Conservation (phyloP, 64 coral and sea anemone species). For the Trachythela sp. region DNA sequence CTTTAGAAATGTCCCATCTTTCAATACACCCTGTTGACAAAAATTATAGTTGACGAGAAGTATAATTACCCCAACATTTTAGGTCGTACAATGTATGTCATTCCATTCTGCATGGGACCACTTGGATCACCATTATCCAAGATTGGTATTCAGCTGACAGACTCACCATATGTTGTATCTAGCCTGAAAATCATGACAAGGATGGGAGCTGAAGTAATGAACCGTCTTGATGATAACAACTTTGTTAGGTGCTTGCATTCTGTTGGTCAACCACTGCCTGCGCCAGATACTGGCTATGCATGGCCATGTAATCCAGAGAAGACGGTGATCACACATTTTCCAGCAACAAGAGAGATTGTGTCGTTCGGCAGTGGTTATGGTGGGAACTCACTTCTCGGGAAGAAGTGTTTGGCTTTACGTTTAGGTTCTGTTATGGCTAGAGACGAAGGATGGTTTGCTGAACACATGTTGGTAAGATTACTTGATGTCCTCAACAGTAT, state of each 20-base stretch:
- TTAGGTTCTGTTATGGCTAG: constrained; percentile 64
- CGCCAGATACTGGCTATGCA: constrained; percentile 45
- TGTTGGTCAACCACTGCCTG: constrained; percentile 64
- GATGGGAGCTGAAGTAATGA: constrained; percentile 64
- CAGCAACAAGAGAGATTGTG: constrained; percentile 63
- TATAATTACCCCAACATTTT: background rate
- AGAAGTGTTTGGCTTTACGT: constrained; percentile 86
- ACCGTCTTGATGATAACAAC: constrained; percentile 53
- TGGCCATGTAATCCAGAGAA: constrained; percentile 86
- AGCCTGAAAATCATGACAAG: constrained; percentile 82
- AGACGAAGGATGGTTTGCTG: constrained; percentile 87
- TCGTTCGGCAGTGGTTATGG: constrained; percentile 87
- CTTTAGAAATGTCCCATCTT: too few relatives aligned
- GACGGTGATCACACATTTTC: constrained; percentile 79
- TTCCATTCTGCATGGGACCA: constrained; percentile 91
- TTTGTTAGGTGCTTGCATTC: constrained; percentile 90
- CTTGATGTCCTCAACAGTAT: too few relatives aligned
- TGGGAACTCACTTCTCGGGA: constrained; percentile 78
- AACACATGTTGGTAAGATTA: constrained; percentile 83
- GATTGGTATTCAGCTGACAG: constrained; percentile 81
- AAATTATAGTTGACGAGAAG: background rate
- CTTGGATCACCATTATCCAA: constrained; percentile 87
- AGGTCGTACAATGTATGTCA: constrained; percentile 92
- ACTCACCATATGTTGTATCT: constrained; percentile 76
- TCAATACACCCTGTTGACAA: too few relatives aligned